Percentiles rank a stretch among this genome's conserved stretches.
Evolutionary conservation across 2,888 invertebrate species (phyloP).

Genomic region (Schizaphis graminum): DNA sequence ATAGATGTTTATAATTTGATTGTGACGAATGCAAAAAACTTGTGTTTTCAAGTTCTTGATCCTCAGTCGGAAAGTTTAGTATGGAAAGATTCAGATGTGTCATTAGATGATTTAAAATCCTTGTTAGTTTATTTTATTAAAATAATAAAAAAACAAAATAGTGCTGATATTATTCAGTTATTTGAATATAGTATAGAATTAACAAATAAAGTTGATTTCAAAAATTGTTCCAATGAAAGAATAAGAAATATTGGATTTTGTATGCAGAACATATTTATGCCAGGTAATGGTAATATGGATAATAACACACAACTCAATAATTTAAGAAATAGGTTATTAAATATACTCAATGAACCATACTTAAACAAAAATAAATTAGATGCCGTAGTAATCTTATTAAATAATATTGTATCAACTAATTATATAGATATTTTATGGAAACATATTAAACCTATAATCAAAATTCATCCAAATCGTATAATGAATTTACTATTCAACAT

Average conservation of each 20-base stretch:
- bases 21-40: slow-evolving; percentile 32
- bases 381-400: neutral
- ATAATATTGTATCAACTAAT: slow-evolving; percentile 56
- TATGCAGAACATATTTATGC: slow-evolving; percentile 34
- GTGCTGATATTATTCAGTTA: slow-evolving; percentile 32
- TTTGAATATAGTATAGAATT: slow-evolving; percentile 36
- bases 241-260: slow-evolving; percentile 48
- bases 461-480: slow-evolving; percentile 39
- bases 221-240: slow-evolving; percentile 27
- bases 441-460: slow-evolving; percentile 35
- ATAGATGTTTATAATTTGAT: slow-evolving; percentile 32
- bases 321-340: slow-evolving; percentile 47
- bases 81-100: slow-evolving; percentile 40
- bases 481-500: slow-evolving; percentile 51
- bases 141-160: slow-evolving; percentile 40
- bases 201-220: slow-evolving; percentile 33
- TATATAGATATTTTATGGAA: slow-evolving; percentile 33
- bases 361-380: slow-evolving; percentile 46
- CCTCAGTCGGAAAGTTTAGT: slow-evolving; percentile 15
- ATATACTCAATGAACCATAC: slow-evolving; percentile 44
- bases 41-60: slow-evolving; percentile 40
- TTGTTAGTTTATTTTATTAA: slow-evolving; percentile 37
- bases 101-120: slow-evolving; percentile 41
- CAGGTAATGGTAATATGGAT: neutral
- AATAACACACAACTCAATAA: slow-evolving; percentile 22